These are phyloP conservation scores for Rambutsinella grinnellia DNA, from an alignment of 2,888 invertebrate species.

Conservation along the genomic window DNA sequence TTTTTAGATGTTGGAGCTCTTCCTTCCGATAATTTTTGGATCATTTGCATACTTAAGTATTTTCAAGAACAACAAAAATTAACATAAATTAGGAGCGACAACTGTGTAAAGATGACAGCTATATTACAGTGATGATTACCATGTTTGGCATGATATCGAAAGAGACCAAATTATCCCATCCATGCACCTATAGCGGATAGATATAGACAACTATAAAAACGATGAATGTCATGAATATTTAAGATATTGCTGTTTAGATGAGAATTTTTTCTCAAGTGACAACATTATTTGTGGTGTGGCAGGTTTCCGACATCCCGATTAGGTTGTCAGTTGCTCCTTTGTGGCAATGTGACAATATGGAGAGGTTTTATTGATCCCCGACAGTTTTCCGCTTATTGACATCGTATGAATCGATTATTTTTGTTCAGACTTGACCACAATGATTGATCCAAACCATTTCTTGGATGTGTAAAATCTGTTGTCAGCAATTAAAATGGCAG, in stretches of 20 bases:
- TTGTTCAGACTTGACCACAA: background rate
- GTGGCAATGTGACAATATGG: background rate
- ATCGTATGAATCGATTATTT: background rate
- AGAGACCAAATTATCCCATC: no score
- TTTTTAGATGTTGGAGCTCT: no score
- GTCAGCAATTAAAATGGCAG: no score
- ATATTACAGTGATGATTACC: no score
- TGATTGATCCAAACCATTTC: no score
- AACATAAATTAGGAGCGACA: conserved; percentile 19
- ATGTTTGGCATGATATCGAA: no score
- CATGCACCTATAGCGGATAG: no score
- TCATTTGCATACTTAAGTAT: conserved; percentile 25
- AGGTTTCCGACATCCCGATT: conserved; percentile 12
- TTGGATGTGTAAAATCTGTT: no score
- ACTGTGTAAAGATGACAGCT: background rate
- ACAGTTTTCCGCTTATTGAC: background rate
- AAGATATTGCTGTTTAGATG: no score
- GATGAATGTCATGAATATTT: no score
- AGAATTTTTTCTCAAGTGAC: conserved; percentile 8
- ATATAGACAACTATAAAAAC: background rate
- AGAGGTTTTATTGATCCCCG: conserved; percentile 7
- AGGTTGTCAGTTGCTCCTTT: conserved; percentile 1
- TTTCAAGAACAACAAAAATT: conserved; percentile 30
- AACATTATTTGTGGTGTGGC: conserved; percentile 10
- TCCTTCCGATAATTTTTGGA: no score